phyloP scores from a whole-genome alignment of 1,140 invertebrate species.

The Papilio glaucus region DNA sequence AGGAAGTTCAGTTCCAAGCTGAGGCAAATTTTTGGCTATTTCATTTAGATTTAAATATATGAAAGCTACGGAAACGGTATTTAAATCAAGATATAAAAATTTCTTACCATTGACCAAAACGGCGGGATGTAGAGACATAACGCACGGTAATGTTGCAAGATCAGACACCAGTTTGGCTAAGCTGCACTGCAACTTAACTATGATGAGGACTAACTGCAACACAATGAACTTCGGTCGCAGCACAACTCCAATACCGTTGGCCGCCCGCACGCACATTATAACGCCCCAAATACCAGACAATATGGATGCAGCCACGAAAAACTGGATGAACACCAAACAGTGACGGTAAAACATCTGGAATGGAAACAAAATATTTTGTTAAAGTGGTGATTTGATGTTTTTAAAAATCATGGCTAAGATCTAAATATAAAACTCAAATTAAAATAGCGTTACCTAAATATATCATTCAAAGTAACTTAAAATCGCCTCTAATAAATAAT shows the following conservation, averaged over 20 bases:
- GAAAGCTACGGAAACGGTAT: too few species aligned
- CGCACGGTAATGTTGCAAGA: constrained; percentile 78
- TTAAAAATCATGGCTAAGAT: background rate
- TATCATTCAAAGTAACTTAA: too few species aligned
- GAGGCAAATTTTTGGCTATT: too few species aligned
- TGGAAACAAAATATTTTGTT: constrained; percentile 27
- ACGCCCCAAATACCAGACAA: constrained; percentile 86
- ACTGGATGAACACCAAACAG: constrained; percentile 85
- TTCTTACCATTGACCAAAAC: constrained; percentile 77
- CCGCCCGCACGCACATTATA: constrained; percentile 83
- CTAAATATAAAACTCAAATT: too few species aligned
- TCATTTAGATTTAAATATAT: too few species aligned
- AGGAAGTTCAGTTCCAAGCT: too few species aligned
- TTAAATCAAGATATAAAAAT: constrained; percentile 45
- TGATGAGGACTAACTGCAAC: constrained; percentile 82
- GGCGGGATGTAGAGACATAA: constrained; percentile 73
- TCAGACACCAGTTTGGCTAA: constrained; percentile 76
- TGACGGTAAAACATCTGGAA: constrained; percentile 85
- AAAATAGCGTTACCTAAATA: too few species aligned
- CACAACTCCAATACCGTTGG: constrained; percentile 73
- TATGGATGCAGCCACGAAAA: constrained; percentile 84
- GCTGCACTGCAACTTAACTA: constrained; percentile 84
- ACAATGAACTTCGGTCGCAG: constrained; percentile 80
- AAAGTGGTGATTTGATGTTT: constrained; percentile 2
- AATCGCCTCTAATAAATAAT: too few species aligned